Percentiles rank a stretch among this genome's conserved stretches.
phyloP scores from a whole-genome alignment of 2,888 invertebrate species.

The Mythimna lalbum region DNA sequence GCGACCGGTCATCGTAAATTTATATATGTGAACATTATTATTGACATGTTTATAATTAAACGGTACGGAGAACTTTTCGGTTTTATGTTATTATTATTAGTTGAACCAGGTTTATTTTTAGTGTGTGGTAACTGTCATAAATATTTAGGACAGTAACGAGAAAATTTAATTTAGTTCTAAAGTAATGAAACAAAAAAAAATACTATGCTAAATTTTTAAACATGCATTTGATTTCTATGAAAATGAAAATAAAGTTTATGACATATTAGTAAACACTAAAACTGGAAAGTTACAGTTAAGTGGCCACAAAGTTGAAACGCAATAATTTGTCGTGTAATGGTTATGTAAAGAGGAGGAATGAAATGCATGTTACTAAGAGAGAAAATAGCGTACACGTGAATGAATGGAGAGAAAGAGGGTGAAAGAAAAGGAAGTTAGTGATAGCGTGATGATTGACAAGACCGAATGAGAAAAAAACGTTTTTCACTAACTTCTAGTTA shows the following conservation, averaged over 20 bases:
- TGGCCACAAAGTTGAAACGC: no score
- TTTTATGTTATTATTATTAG: slow-evolving; percentile 11
- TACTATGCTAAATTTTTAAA: not conserved
- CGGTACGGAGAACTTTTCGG: slow-evolving; percentile 24
- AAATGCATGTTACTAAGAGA: no score
- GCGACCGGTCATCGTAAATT: slow-evolving; percentile 40
- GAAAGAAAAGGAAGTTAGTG: no score
- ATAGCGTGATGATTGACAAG: no score
- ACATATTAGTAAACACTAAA: not conserved
- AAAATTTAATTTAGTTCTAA: slow-evolving; percentile 15
- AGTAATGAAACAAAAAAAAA: not conserved
- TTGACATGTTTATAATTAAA: slow-evolving; percentile 52
- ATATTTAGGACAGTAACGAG: slow-evolving; percentile 3
- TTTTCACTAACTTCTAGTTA: no score
- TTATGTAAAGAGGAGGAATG: no score
- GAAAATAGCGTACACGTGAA: no score
- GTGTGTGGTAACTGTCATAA: slow-evolving; percentile 12
- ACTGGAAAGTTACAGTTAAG: not conserved
- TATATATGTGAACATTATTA: slow-evolving; percentile 43
- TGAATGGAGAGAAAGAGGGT: no score
- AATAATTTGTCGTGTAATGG: no score
- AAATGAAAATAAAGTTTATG: not conserved
- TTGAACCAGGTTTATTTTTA: slow-evolving; percentile 9
- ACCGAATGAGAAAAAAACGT: no score
- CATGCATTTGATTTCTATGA: not conserved